Conservation (phyloP, 2,888 invertebrate genomes). For the Acutogordius australiensis region DNA sequence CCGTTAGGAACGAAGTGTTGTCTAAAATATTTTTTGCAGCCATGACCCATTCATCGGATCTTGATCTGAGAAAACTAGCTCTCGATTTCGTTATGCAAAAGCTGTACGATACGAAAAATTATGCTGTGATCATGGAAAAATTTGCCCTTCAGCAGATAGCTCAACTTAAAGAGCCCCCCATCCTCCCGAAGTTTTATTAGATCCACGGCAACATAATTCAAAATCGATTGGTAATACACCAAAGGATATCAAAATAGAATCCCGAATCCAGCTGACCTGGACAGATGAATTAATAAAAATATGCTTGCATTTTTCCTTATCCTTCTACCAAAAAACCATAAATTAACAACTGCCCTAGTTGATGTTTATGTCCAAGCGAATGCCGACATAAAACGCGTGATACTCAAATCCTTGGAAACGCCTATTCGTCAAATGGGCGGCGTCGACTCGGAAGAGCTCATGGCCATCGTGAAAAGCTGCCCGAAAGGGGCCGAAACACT, state of each 20-base stretch:
- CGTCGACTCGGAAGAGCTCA: constrained; percentile 44
- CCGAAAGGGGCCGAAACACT: constrained; percentile 79
- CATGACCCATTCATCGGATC: background rate
- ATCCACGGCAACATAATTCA: too few species aligned
- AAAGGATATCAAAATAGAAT: too few species aligned
- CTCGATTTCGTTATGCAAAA: constrained; percentile 32
- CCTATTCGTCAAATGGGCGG: constrained; percentile 41
- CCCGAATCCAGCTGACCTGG: too few species aligned
- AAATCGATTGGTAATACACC: too few species aligned
- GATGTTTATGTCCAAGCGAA: constrained; percentile 49
- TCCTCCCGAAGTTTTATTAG: too few species aligned
- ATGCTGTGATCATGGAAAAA: constrained; percentile 39
- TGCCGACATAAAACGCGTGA: constrained; percentile 60
- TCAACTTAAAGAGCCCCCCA: too few species aligned
- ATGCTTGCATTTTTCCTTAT: constrained; percentile 55
- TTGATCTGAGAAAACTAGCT: background rate
- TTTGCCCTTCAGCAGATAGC: too few species aligned
- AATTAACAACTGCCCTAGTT: constrained; percentile 42
- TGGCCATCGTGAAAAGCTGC: constrained; percentile 56
- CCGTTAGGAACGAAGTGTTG: too few species aligned
- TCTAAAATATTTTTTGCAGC: too few species aligned
- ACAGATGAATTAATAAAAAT: constrained; percentile 54
- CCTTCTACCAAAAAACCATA: constrained; percentile 50
- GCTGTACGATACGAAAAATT: constrained; percentile 38
- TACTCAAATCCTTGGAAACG: constrained; percentile 42